phyloP scores from a whole-genome alignment of 2,113 vertebrate species.

The Fregata magnificens region DNA sequence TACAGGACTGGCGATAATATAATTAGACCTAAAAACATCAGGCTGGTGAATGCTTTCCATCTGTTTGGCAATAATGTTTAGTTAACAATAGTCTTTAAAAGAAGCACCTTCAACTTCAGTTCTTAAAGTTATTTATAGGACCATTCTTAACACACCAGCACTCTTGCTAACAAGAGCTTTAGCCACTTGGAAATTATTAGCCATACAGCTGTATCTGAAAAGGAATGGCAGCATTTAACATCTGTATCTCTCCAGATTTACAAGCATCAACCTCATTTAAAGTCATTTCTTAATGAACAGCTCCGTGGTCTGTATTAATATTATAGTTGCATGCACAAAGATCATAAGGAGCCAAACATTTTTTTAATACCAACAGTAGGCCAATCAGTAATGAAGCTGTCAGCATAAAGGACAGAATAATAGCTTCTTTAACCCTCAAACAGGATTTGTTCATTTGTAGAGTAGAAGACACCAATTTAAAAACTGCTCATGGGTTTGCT shows the following conservation, averaged over 20 bases:
- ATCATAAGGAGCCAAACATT: constrained; percentile 82
- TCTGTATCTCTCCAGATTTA: constrained; percentile 80
- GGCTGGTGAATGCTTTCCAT: constrained; percentile 92
- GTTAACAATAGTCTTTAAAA: constrained; percentile 87
- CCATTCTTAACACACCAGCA: constrained; percentile 80
- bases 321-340: constrained; percentile 75
- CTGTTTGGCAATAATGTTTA: constrained; percentile 92
- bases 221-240: constrained; percentile 78
- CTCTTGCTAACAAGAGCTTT: constrained; percentile 79
- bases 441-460: constrained; percentile 79
- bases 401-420: constrained; percentile 84
- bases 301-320: constrained; percentile 75
- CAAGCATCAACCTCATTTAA: constrained; percentile 77
- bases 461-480: constrained; percentile 78
- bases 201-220: constrained; percentile 70
- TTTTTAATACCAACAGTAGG: constrained; percentile 79
- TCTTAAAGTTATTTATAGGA: constrained; percentile 82
- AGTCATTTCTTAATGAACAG: constrained; percentile 83
- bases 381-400: constrained; percentile 81
- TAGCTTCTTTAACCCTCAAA: constrained; percentile 83
- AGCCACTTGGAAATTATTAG: constrained; percentile 83
- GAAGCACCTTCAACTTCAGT: constrained; percentile 86
- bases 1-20: constrained; percentile 93
- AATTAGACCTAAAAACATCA: constrained; percentile 98
- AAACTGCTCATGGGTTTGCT: constrained; percentile 82